Evolutionary conservation across 2,888 invertebrate species (phyloP).

Genomic region (Mythimna loreyi): DNA sequence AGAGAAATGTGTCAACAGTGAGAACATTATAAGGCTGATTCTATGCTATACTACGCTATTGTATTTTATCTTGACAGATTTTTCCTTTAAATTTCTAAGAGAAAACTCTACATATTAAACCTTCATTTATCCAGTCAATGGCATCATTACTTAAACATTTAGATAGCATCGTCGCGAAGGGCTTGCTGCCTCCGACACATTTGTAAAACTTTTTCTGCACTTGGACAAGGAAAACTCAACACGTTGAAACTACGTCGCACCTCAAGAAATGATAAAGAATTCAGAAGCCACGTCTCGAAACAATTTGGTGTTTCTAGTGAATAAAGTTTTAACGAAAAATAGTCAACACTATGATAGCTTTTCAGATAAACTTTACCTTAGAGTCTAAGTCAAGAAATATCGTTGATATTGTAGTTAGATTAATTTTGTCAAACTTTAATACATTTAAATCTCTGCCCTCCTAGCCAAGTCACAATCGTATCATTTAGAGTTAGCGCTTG

Average conservation of each 20-base stretch:
- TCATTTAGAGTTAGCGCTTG: no score
- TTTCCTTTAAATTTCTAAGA: not conserved
- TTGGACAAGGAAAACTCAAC: constrained; percentile 16
- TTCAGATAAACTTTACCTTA: not conserved
- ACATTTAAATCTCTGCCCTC: not conserved
- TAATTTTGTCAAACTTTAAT: not conserved
- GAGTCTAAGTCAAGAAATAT: not conserved
- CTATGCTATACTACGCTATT: no score
- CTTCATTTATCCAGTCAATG: constrained; percentile 23
- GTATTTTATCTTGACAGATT: not conserved
- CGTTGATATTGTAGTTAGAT: not conserved
- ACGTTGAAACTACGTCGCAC: constrained; percentile 20
- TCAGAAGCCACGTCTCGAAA: constrained; percentile 28
- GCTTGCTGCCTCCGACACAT: constrained; percentile 20
- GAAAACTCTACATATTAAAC: not conserved
- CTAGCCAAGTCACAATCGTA: no score
- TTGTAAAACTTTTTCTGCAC: constrained; percentile 38
- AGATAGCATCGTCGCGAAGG: constrained; percentile 3
- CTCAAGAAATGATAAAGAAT: constrained; percentile 45
- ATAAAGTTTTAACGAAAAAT: constrained; percentile 17
- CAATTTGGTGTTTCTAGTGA: constrained; percentile 28
- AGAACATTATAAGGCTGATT: no score
- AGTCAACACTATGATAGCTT: not conserved
- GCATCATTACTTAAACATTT: constrained; percentile 45
- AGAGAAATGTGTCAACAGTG: no score